Evolutionary conservation across 2,113 vertebrate species (phyloP).

Genomic region (Raja brachyura): DNA sequence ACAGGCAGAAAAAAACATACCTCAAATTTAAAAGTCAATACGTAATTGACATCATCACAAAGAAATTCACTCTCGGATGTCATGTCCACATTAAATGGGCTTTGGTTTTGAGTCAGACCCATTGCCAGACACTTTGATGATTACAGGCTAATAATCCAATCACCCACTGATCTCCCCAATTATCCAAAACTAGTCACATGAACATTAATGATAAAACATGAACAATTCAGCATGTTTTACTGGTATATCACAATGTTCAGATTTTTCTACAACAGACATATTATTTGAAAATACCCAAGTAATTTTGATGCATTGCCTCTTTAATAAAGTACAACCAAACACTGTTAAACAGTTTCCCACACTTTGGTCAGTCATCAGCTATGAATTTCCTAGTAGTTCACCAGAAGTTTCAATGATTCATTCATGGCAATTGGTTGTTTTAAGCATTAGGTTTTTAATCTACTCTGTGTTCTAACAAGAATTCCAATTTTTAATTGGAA

Average conservation of each 20-base stretch:
- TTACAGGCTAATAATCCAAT: too few species aligned
- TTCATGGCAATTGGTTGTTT: background rate
- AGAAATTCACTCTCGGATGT: background rate
- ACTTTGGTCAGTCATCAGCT: background rate
- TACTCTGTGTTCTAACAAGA: background rate
- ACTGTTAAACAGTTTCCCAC: background rate
- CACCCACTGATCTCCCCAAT: background rate
- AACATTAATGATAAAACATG: background rate
- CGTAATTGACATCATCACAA: background rate
- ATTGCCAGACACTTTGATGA: background rate
- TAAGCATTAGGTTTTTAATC: background rate
- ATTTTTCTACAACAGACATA: background rate
- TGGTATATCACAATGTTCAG: background rate
- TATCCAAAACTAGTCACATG: background rate
- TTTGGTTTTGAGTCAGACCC: background rate
- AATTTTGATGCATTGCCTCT: background rate
- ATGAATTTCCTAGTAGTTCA: background rate
- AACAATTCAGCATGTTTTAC: conserved; percentile 7
- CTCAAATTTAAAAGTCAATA: background rate
- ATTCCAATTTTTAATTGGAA: background rate
- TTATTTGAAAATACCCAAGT: background rate
- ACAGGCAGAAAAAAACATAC: background rate
- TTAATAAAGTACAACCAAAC: background rate
- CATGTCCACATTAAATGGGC: background rate
- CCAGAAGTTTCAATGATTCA: background rate